Evolutionary conservation across 2,113 vertebrate genomes (phyloP), one percentile per base, ranked within the genome.

Genomic region (Malurus alboscapulatus): DNA sequence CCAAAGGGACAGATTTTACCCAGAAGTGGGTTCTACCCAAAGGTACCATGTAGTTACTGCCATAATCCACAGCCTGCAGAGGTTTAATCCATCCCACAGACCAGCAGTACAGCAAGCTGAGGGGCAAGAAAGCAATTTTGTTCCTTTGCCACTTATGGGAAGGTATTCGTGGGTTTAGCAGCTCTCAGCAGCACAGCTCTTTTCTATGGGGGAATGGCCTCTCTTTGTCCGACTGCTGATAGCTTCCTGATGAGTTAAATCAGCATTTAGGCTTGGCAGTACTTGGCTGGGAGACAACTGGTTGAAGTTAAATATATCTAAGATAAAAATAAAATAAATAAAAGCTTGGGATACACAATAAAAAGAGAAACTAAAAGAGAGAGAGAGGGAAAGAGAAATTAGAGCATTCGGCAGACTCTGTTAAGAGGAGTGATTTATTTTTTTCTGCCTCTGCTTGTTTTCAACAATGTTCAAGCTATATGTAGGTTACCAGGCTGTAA

Each of bases 101-200:
- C 15, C 45, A 67, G 9, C 12, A 36, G 14, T 2, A 47, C 9
- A 26, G 10, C 4, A 17, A 81, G 20, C 6, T 26, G 5, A 45
- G 36, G 42, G 7, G 2, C 12, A 15, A 59, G 53, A 82, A 93
- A 80, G 16, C 1, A 74, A 2, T 51, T 88, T 50, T 76, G 47
- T 48, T 67, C 17, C 21, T 51, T 18, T 21, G 22, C 14, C 4
- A 10, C 8, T 29, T n/a, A 18, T 10, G 5, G 34, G 30, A 71
- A 53, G 15, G 30, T 9, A 17, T 3, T 22, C 0, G 0, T 6
- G 4, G 3, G 9, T 38, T 84, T 50, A 51, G 17, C 4, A 74
- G 29, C 25, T 73, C 30, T 54, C 25, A 66, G 38, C 10, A 66
- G 3, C 14, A 11, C 5, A 57, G 4, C 7, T 10, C 9, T 48